Conservation (phyloP, 2,113 vertebrate genomes). For the Podiceps cristatus region DNA sequence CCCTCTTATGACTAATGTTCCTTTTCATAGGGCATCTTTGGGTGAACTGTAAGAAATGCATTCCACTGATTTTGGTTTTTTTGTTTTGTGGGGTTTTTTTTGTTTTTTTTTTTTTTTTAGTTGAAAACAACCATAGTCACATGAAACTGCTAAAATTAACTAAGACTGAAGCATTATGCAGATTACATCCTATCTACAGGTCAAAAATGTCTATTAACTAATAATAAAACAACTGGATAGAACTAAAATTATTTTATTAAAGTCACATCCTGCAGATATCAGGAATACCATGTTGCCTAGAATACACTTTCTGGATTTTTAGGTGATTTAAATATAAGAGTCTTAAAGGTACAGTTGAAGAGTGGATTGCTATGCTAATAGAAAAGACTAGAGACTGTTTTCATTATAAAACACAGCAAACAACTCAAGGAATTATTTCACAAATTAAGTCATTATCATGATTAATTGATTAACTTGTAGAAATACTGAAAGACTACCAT, state of each 20-base stretch:
- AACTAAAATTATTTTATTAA: neutral
- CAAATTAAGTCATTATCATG: neutral
- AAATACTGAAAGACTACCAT: neutral
- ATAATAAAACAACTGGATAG: neutral
- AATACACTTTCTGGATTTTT: neutral
- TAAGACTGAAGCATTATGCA: neutral
- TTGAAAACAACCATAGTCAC: neutral
- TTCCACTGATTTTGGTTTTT: neutral
- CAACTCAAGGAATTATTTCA: neutral
- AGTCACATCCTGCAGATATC: neutral
- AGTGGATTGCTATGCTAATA: neutral
- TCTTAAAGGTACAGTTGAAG: neutral
- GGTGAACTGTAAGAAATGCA: neutral
- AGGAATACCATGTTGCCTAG: neutral
- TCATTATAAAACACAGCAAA: neutral
- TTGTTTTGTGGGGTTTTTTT: no score
- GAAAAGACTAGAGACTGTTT: neutral
- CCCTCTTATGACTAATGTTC: neutral
- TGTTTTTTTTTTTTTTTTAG: neutral
- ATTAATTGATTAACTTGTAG: neutral
- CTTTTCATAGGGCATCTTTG: neutral
- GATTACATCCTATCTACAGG: neutral
- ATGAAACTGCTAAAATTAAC: neutral
- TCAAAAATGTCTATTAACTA: neutral
- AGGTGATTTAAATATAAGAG: neutral